Evolutionary conservation across 2,888 invertebrate species (phyloP).

Genomic region (Graphium colonna): DNA sequence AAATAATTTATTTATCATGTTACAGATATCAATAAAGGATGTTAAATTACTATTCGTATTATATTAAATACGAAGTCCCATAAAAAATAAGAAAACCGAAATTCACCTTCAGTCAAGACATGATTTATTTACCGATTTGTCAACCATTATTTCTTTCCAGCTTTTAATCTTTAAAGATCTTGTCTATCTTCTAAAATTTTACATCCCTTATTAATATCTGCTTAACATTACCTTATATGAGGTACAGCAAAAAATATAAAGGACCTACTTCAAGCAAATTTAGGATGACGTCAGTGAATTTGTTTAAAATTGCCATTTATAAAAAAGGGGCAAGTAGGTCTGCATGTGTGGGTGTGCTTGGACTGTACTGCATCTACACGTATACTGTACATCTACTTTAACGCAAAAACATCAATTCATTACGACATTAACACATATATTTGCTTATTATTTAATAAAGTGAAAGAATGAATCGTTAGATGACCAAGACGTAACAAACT

Average conservation of each 20-base stretch:
- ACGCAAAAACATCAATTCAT: slow-evolving; percentile 9
- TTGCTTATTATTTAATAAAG: slow-evolving; percentile 25
- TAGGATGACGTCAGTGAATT: no score
- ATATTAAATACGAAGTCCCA: neutral
- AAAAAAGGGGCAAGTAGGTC: slow-evolving; percentile 2
- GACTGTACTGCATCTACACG: slow-evolving; percentile 4
- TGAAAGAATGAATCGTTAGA: slow-evolving; percentile 26
- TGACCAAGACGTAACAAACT: slow-evolving; percentile 30
- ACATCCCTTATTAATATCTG: no score
- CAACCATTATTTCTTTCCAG: no score
- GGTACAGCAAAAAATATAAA: no score
- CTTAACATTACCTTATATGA: no score
- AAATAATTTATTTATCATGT: neutral
- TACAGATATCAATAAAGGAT: slow-evolving; percentile 6
- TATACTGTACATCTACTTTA: slow-evolving; percentile 7
- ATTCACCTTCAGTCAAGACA: neutral
- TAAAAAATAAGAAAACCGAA: neutral
- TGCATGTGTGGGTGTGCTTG: slow-evolving; percentile 2
- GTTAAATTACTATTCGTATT: neutral
- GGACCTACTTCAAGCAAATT: neutral
- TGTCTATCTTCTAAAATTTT: no score
- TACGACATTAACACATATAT: slow-evolving; percentile 19
- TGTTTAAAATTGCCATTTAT: neutral
- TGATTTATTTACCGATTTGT: no score
- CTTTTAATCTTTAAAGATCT: no score